These are phyloP conservation scores for Zonotrichia leucophrys DNA, from an alignment of 2,113 vertebrate genomes.

Conservation along the genomic window DNA sequence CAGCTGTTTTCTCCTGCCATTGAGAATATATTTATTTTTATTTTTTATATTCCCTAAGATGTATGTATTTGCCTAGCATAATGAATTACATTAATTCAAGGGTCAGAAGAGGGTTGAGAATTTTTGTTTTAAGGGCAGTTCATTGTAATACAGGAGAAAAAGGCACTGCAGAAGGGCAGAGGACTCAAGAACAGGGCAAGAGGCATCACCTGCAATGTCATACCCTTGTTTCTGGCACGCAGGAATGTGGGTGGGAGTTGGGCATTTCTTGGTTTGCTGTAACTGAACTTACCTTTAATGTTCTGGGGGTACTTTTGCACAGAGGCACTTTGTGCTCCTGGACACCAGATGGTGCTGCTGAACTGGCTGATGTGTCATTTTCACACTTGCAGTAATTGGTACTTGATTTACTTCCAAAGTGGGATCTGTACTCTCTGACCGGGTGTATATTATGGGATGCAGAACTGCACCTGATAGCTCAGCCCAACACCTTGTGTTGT, in stretches of 20 bases:
- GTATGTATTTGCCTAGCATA: not conserved
- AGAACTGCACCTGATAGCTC: not conserved
- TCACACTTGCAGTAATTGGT: not conserved
- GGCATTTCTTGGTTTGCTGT: not conserved
- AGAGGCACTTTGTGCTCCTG: not conserved
- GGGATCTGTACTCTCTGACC: not conserved
- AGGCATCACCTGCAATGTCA: not conserved
- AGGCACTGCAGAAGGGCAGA: not conserved
- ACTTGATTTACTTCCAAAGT: not conserved
- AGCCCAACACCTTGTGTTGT: not conserved
- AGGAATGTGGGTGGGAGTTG: not conserved
- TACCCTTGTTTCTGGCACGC: not conserved
- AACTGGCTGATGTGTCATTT: not conserved
- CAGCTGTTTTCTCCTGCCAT: not conserved
- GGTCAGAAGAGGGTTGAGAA: not conserved
- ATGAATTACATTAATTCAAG: not conserved
- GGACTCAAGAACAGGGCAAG: not conserved
- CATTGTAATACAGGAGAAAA: not conserved
- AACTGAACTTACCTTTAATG: rapidly evolving
- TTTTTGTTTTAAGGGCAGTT: not conserved
- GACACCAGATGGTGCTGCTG: slow-evolving; percentile 63
- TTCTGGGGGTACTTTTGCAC: not conserved
- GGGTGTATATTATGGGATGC: not conserved
- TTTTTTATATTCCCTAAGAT: not conserved
- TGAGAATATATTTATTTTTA: not conserved